Conservation (phyloP, 1,140 invertebrate species). For the Acromyrmex heyeri region DNA sequence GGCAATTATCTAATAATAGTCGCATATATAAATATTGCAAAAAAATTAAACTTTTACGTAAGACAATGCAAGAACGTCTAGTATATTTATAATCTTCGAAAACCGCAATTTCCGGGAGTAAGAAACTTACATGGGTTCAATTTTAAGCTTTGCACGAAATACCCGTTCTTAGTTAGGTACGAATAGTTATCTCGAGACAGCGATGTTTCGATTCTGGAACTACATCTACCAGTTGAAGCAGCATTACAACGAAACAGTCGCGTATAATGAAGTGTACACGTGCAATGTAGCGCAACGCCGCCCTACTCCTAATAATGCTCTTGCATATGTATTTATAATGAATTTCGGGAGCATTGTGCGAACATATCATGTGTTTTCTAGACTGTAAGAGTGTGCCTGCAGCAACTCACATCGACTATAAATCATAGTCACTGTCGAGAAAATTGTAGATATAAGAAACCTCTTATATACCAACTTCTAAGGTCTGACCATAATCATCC, state of each 20-base stretch:
- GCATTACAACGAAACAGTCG: constrained; percentile 44
- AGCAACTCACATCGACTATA: constrained; percentile 19
- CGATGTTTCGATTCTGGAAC: constrained; percentile 21
- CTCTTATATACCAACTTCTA: neutral
- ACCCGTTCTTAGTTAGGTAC: constrained; percentile 15
- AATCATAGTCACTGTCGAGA: constrained; percentile 23
- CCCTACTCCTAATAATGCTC: constrained; percentile 35
- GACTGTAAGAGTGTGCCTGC: constrained; percentile 4
- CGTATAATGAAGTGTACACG: constrained; percentile 54
- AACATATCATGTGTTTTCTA: constrained; percentile 38
- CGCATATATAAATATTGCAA: constrained; percentile 1
- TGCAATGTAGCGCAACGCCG: constrained; percentile 36
- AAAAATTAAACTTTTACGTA: neutral
- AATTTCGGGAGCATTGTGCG: constrained; percentile 10
- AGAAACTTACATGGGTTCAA: neutral
- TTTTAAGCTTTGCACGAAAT: constrained; percentile 36
- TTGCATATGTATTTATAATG: constrained; percentile 56
- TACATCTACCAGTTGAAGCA: constrained; percentile 16
- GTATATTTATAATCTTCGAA: neutral
- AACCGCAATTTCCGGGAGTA: neutral
- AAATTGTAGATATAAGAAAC: constrained; percentile 38
- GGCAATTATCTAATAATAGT: neutral
- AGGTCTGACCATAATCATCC: neutral
- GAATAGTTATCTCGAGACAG: constrained; percentile 43
- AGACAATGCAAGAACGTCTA: neutral